These are phyloP conservation scores for Capra hircus DNA, from an alignment of 2,113 vertebrate species.

Conservation along the genomic window DNA sequence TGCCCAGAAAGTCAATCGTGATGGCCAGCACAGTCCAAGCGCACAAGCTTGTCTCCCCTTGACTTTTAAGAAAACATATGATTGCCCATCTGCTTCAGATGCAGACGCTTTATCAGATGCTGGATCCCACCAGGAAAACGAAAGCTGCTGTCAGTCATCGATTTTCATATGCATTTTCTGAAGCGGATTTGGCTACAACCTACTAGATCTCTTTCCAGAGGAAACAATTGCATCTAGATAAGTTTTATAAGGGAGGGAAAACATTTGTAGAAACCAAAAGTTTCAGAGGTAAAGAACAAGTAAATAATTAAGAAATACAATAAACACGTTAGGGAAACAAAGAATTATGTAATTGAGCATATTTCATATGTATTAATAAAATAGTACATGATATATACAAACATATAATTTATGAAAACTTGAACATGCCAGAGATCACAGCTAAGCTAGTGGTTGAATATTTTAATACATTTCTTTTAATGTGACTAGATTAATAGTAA, in stretches of 20 bases:
- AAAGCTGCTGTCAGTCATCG: not conserved
- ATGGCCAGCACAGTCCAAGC: constrained; percentile 49
- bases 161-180: constrained; percentile 2
- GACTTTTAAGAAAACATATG: constrained; percentile 53
- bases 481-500: not conserved
- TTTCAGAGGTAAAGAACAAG: constrained; percentile 11
- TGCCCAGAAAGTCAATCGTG: constrained; percentile 63
- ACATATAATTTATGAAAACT: not conserved
- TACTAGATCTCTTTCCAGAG: not conserved
- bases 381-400: not conserved
- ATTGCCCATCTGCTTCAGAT: not conserved
- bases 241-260: not conserved
- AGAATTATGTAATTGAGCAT: not conserved
- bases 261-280: not conserved
- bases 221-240: not conserved
- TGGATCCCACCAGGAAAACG: not conserved
- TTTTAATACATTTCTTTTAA: not conserved
- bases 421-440: not conserved
- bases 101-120: constrained; percentile 31
- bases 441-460: not conserved
- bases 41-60: not conserved
- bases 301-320: not conserved
- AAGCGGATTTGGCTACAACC: not conserved
- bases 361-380: not conserved
- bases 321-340: not conserved